Evolutionary conservation across 2,888 invertebrate species (phyloP).

Genomic region (Anthoptus insignis): DNA sequence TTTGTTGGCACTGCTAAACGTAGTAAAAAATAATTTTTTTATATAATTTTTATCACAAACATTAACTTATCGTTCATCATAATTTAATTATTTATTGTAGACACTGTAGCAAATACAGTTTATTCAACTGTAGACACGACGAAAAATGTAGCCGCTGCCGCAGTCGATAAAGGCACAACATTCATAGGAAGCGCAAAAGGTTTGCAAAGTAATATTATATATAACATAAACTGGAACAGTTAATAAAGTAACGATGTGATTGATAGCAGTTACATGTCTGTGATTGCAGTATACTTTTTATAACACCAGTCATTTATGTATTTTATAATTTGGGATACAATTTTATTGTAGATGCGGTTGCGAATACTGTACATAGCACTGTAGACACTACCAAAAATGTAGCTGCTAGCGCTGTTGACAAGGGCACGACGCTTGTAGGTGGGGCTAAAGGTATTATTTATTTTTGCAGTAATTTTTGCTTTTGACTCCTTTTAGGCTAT

Average conservation of each 20-base stretch:
- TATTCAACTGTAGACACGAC: too few relatives aligned
- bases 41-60: too few relatives aligned
- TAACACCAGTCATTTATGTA: background rate
- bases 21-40: too few relatives aligned
- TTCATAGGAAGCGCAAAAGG: constrained; percentile 64
- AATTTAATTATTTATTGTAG: too few relatives aligned
- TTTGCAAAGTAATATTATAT: constrained; percentile 44
- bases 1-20: too few relatives aligned
- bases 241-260: too few relatives aligned
- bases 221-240: too few relatives aligned
- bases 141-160: constrained; percentile 54
- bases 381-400: constrained; percentile 76
- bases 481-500: background rate
- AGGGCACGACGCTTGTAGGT: constrained; percentile 60
- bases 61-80: too few relatives aligned
- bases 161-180: constrained; percentile 55
- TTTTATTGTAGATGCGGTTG: constrained; percentile 46
- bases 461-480: background rate
- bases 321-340: background rate
- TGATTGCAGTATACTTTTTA: background rate
- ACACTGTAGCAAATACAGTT: constrained; percentile 67
- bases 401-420: constrained; percentile 75
- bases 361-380: constrained; percentile 64
- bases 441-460: constrained; percentile 60
- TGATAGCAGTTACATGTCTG: background rate